These are phyloP conservation scores for Carapus acus DNA, from an alignment of 2,797 vertebrate species.

Conservation along the genomic window DNA sequence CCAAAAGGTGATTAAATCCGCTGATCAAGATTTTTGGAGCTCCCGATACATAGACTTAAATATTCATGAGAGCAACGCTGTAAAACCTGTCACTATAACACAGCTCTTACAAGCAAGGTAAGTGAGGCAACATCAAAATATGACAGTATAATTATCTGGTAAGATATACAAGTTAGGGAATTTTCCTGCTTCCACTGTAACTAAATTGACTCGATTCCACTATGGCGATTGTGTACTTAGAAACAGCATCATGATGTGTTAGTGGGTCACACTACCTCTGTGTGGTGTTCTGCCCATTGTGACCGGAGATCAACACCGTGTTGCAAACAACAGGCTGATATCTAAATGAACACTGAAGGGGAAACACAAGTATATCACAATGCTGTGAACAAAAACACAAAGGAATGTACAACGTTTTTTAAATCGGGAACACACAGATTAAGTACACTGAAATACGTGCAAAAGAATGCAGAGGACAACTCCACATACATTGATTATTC, in stretches of 20 bases:
- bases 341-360: slow-evolving; percentile 32
- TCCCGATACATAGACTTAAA: slow-evolving; percentile 33
- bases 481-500: too few species aligned
- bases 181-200: too few species aligned
- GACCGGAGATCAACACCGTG: slow-evolving; percentile 52
- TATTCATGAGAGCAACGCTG: slow-evolving; percentile 30
- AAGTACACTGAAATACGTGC: not conserved
- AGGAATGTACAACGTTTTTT: too few species aligned
- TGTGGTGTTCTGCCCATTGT: slow-evolving; percentile 79
- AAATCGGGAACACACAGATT: too few species aligned
- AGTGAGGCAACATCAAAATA: not conserved
- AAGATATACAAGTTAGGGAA: slow-evolving; percentile 2
- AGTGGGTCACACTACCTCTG: slow-evolving; percentile 73
- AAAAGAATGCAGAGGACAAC: too few species aligned
- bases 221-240: too few species aligned
- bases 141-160: not conserved
- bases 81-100: slow-evolving; percentile 5
- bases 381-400: not conserved
- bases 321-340: slow-evolving; percentile 45
- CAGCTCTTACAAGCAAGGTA: slow-evolving; percentile 1
- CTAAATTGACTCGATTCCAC: too few species aligned
- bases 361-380: slow-evolving; percentile 17
- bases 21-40: slow-evolving; percentile 32
- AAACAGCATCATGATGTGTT: too few species aligned
- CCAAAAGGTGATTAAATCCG: slow-evolving; percentile 58